These are phyloP conservation scores for Chionis minor DNA, from an alignment of 2,113 vertebrate genomes.

Conservation along the genomic window DNA sequence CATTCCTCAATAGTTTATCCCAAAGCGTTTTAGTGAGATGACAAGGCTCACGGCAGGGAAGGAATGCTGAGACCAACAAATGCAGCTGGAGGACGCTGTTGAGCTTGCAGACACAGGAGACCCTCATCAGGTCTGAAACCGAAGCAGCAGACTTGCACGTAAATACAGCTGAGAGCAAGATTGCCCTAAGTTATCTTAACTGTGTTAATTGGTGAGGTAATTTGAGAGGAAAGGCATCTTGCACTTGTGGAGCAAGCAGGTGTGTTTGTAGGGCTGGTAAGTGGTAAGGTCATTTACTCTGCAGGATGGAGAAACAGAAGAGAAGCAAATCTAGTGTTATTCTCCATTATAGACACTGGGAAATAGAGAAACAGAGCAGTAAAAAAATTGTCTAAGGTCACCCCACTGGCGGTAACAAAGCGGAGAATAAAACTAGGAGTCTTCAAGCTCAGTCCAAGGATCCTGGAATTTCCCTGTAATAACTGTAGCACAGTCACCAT, in stretches of 20 bases:
- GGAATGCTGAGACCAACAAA: not conserved
- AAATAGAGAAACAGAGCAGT: not conserved
- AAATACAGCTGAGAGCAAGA: not conserved
- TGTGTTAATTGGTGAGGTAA: not conserved
- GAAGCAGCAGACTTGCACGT: not conserved
- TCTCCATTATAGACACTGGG: not conserved
- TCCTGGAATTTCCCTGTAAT: not conserved
- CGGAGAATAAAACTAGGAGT: not conserved
- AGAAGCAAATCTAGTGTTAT: not conserved
- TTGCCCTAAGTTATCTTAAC: not conserved
- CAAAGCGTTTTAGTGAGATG: not conserved
- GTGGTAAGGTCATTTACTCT: not conserved
- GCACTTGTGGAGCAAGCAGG: not conserved
- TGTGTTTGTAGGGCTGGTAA: not conserved
- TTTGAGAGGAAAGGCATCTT: not conserved
- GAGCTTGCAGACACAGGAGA: not conserved
- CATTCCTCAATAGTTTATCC: not conserved
- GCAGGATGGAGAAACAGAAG: not conserved
- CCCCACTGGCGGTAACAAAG: not conserved
- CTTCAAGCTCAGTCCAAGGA: not conserved
- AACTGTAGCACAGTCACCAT: not conserved
- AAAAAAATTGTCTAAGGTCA: not conserved
- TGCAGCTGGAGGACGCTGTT: not conserved
- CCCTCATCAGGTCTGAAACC: not conserved
- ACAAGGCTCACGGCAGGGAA: not conserved